Percentiles rank a stretch among this genome's conserved stretches.
phyloP scores from a whole-genome alignment of 2,113 vertebrate species.

The Mohoua ochrocephala region DNA sequence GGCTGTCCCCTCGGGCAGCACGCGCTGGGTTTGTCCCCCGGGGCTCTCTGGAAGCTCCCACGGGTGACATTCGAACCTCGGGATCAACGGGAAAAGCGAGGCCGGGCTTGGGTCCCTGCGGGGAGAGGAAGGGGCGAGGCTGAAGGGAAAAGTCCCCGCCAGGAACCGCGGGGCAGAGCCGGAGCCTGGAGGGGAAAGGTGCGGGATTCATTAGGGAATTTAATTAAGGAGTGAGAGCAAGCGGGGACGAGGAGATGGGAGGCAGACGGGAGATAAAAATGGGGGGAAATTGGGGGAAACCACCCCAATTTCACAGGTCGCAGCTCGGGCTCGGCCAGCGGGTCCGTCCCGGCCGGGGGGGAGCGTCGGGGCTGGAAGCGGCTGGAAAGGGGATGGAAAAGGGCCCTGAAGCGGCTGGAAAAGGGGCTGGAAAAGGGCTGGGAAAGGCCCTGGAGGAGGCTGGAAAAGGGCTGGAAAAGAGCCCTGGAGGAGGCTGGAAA shows the following conservation, averaged over 20 bases:
- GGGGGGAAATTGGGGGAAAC: neutral
- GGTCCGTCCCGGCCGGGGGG: neutral
- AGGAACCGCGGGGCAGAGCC: neutral
- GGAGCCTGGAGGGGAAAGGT: neutral
- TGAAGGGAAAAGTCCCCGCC: neutral
- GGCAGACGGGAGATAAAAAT: neutral
- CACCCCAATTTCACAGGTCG: neutral
- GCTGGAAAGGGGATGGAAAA: neutral
- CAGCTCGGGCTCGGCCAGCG: rapidly evolving
- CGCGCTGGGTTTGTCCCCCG: neutral
- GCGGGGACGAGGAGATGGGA: neutral
- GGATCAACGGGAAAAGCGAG: neutral
- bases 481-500: no score
- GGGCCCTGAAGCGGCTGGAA: neutral
- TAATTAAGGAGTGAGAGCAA: neutral
- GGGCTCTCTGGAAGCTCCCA: neutral
- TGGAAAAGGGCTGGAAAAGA: no score
- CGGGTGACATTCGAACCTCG: neutral
- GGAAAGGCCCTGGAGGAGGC: no score
- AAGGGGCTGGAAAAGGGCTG: neutral
- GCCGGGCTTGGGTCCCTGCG: neutral
- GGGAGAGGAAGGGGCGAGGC: neutral
- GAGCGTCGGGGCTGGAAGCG: neutral
- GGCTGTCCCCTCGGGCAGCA: neutral
- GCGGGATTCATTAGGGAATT: neutral